These are phyloP conservation scores for Callipepla californica DNA, from an alignment of 2,113 vertebrate species.

Conservation along the genomic window DNA sequence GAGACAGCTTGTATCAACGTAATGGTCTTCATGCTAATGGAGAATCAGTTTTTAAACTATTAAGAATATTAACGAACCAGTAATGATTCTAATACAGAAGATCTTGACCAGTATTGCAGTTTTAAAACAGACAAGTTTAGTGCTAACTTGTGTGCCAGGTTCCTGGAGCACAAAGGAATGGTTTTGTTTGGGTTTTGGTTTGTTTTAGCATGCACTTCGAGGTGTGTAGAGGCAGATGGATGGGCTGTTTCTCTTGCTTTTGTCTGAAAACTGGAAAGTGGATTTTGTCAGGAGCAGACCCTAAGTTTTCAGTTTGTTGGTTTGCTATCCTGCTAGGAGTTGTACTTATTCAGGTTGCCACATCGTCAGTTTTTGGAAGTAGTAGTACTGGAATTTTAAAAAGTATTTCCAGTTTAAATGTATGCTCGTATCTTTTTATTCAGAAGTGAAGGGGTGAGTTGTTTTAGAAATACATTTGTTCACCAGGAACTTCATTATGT, in stretches of 20 bases:
- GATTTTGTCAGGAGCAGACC: background rate
- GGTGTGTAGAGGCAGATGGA: background rate
- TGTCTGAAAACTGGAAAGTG: background rate
- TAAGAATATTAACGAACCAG: background rate
- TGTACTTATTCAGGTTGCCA: background rate
- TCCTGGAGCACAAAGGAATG: background rate
- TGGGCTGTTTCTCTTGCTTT: background rate
- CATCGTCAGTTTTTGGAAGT: background rate
- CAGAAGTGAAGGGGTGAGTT: background rate
- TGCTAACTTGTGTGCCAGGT: background rate
- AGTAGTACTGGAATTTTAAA: background rate
- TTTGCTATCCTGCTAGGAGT: accelerated
- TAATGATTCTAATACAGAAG: background rate
- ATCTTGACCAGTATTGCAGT: background rate
- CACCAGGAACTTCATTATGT: background rate
- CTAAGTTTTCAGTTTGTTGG: background rate
- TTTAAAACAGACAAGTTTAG: background rate
- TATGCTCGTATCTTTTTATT: background rate
- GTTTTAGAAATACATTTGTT: background rate
- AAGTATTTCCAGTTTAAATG: background rate
- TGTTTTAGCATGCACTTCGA: background rate
- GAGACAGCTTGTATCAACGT: background rate
- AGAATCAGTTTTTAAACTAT: constrained; percentile 14
- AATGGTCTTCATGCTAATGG: background rate
- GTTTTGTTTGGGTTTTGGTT: background rate